Base-by-base conservation (phyloP, 2,797 vertebrate species). In the Lepilemur septentrionalis region DNA sequence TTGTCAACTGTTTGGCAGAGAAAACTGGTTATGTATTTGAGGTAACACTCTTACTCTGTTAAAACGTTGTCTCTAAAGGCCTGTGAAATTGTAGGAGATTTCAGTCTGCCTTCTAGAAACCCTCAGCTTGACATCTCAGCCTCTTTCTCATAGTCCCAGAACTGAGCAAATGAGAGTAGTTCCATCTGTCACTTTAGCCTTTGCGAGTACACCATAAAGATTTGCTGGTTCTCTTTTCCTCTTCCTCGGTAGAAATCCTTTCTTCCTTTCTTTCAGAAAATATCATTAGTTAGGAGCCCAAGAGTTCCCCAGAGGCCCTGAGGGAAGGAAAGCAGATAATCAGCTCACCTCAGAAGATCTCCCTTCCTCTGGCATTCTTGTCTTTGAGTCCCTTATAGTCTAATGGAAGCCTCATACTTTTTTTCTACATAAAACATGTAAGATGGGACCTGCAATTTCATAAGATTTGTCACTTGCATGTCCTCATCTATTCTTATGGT, bases 401-500 rank as follows among this genome's bases (percentile, higher is more conserved):
- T 83, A 59, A 81, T 50, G n/a, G 50, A 69, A 91, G n/a, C 5
- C 17, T 90, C 76, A 57, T 14, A 25, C 25, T 28, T 43, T 55
- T 91, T 84, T 87, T 75, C 38, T 91, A 15, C 20, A 48, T 84
- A 73, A 96, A 72, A 59, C 48, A 41, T 72, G 8, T 82, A 79
- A 95, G 22, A 76, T 75, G 76, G 28, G 22, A 72, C 59, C 28
- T 92, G 72, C 2, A 50, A 18, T 92, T 96, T 95, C 17, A 63
- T 72, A 89, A 69, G 73, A 18, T 48, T 35, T 55, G 69, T 84
- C 28, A 88, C 85, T 93, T 95, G 61, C 52, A 55, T 91, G 92
- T 94, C 30, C 30, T 94, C 65, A 55, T 94, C 82, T 87, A 7
- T 86, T 93, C 55, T 35, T 32, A 48, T 52, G n/a, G 13, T 87